Conservation (phyloP, 2,797 vertebrate species). For the Sandelia bainsii region DNA sequence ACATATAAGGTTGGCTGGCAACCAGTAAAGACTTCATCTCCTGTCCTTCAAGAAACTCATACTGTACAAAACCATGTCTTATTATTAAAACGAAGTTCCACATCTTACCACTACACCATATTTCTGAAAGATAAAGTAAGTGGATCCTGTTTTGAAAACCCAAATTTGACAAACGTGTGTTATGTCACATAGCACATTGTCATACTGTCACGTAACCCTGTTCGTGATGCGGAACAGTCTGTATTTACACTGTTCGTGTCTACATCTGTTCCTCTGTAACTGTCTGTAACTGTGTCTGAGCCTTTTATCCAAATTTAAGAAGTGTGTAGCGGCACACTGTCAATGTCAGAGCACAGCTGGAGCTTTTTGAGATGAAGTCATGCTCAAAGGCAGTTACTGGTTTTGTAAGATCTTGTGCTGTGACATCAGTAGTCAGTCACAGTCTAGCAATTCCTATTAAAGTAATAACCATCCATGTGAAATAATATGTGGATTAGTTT, state of each 20-base stretch:
- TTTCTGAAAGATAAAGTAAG: background rate
- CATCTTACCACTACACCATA: background rate
- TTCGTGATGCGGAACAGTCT: background rate
- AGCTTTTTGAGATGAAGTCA: constrained; percentile 42
- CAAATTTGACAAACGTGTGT: background rate
- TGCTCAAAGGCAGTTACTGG: constrained; percentile 29
- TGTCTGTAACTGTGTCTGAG: constrained; percentile 6
- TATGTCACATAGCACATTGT: background rate
- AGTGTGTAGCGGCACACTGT: constrained; percentile 28
- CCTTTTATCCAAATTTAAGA: constrained; percentile 36
- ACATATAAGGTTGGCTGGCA: constrained; percentile 18
- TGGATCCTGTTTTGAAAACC: background rate
- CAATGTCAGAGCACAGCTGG: constrained; percentile 53
- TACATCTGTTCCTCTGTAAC: constrained; percentile 13
- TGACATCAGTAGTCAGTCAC: constrained; percentile 51
- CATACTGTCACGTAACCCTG: background rate
- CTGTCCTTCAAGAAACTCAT: background rate
- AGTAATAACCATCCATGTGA: constrained; percentile 37
- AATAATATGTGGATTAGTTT: constrained; percentile 37
- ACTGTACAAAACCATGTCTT: background rate
- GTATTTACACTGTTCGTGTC: constrained; percentile 5
- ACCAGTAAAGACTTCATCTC: background rate
- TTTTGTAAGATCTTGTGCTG: constrained; percentile 22
- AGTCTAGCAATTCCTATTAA: constrained; percentile 32
- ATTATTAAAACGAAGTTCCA: background rate